Percentiles rank a stretch among this genome's conserved stretches.
These are phyloP conservation scores for Thumatha senex DNA, from an alignment of 2,888 invertebrate genomes.

Conservation along the genomic window DNA sequence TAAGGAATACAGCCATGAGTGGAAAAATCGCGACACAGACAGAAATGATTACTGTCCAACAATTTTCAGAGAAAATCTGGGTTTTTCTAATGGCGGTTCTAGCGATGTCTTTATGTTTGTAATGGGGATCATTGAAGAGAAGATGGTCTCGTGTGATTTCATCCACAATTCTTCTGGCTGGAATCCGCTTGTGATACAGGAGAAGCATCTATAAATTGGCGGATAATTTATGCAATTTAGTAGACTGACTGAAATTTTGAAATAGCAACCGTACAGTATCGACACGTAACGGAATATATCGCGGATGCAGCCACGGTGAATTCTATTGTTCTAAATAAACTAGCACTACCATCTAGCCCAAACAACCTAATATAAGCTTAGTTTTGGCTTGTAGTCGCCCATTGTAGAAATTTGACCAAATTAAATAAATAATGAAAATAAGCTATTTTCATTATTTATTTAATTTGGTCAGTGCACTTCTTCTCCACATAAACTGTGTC, in stretches of 20 bases:
- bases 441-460: too few species aligned
- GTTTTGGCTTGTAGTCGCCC: too few species aligned
- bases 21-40: conserved; percentile 49
- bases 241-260: too few species aligned
- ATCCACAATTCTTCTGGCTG: conserved; percentile 46
- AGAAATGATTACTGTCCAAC: conserved; percentile 43
- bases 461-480: too few species aligned
- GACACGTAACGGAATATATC: neutral
- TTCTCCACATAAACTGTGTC: too few species aligned
- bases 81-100: conserved; percentile 31
- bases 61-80: conserved; percentile 44
- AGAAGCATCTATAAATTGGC: conserved; percentile 48
- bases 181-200: conserved; percentile 41
- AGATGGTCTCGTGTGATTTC: conserved; percentile 52
- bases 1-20: conserved; percentile 41
- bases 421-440: too few species aligned
- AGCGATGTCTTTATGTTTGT: conserved; percentile 30
- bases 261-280: too few species aligned
- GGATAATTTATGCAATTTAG: neutral
- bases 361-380: too few species aligned
- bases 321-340: too few species aligned
- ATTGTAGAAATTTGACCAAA: too few species aligned
- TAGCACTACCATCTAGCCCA: too few species aligned
- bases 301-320: too few species aligned
- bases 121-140: conserved; percentile 32